These are phyloP conservation scores for Lamproptera curius DNA, from an alignment of 2,888 invertebrate genomes.

Conservation along the genomic window DNA sequence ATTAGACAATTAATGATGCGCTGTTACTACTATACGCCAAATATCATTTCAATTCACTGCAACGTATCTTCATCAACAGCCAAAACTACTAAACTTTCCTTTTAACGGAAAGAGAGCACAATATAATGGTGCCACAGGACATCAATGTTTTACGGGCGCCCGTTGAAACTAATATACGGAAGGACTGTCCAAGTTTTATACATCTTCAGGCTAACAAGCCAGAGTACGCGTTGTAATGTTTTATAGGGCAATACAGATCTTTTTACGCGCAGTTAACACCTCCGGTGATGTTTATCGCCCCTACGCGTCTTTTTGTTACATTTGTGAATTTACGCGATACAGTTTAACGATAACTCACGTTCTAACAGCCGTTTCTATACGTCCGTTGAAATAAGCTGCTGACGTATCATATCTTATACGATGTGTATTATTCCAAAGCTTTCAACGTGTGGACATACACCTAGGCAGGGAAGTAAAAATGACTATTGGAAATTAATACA, in stretches of 20 bases:
- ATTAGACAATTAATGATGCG: not conserved
- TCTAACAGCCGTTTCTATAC: conserved; percentile 1
- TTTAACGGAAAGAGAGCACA: conserved; percentile 27
- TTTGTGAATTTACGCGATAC: conserved; percentile 17
- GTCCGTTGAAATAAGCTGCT: not conserved
- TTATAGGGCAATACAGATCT: conserved; percentile 28
- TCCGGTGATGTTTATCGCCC: conserved; percentile 17
- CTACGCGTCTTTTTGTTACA: conserved; percentile 11
- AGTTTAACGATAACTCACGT: conserved; percentile 12
- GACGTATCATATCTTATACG: too few species aligned
- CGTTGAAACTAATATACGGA: conserved; percentile 31
- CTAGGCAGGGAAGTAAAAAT: too few species aligned
- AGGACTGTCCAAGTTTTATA: conserved; percentile 24
- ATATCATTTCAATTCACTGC: too few species aligned
- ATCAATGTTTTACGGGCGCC: conserved; percentile 30
- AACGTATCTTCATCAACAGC: conserved; percentile 21
- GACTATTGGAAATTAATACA: too few species aligned
- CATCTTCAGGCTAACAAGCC: conserved; percentile 30
- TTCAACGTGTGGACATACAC: too few species aligned
- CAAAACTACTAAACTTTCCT: conserved; percentile 28
- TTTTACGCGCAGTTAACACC: conserved; percentile 21
- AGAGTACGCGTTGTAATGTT: conserved; percentile 23
- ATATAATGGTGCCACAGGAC: conserved; percentile 30
- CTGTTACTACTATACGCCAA: not conserved
- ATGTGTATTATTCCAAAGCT: too few species aligned